These are phyloP conservation scores for Platygyra sinensis DNA, from an alignment of 64 coral and sea anemone genomes.

Conservation along the genomic window DNA sequence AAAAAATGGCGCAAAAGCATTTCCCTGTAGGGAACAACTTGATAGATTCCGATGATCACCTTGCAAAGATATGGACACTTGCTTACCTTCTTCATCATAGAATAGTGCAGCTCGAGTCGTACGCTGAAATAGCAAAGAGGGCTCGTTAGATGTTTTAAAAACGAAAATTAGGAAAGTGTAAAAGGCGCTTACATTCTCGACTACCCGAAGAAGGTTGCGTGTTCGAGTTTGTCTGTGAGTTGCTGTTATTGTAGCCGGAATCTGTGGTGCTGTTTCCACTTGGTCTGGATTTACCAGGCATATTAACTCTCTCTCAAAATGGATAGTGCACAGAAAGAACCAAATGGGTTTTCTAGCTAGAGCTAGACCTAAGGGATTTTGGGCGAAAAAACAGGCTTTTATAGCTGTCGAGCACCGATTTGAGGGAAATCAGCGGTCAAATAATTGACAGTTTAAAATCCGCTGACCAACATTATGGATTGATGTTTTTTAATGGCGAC, in stretches of 20 bases:
- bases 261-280: neutral
- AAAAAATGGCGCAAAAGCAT: too few relatives aligned
- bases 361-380: neutral
- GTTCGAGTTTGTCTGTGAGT: too few relatives aligned
- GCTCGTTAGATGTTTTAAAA: neutral
- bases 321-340: too few relatives aligned
- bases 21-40: too few relatives aligned
- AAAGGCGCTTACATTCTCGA: neutral
- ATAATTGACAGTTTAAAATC: neutral
- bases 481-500: neutral
- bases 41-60: too few relatives aligned
- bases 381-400: too few relatives aligned
- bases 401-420: too few relatives aligned
- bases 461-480: too few relatives aligned
- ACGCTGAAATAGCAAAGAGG: neutral
- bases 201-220: neutral
- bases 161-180: neutral
- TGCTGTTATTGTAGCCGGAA: neutral
- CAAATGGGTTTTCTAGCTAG: too few relatives aligned
- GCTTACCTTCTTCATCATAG: too few relatives aligned
- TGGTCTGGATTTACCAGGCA: neutral
- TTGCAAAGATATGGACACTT: too few relatives aligned
- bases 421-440: neutral
- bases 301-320: neutral
- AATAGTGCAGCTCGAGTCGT: neutral